These are phyloP conservation scores for Phallusia fumigata DNA, from an alignment of 23 tunicate genomes.

Conservation along the genomic window DNA sequence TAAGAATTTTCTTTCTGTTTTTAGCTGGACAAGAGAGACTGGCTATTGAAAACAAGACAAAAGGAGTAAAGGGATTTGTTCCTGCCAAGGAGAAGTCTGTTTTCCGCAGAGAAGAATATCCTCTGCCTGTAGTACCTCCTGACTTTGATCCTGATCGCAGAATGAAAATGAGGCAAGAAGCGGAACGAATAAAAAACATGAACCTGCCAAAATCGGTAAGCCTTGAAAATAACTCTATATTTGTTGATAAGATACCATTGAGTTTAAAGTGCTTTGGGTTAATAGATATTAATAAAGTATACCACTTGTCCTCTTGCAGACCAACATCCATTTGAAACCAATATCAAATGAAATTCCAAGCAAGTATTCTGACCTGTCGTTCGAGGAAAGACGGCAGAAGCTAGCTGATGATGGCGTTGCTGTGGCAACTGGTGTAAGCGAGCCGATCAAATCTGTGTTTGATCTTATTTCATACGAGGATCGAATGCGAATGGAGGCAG, in stretches of 20 bases:
- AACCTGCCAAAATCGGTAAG: constrained; percentile 23
- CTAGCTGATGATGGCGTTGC: constrained; percentile 23
- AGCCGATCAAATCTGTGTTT: constrained; percentile 69
- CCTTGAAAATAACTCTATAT: too few relatives aligned
- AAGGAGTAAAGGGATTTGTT: constrained; percentile 32
- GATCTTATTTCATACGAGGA: constrained; percentile 59
- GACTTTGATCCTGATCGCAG: constrained; percentile 67
- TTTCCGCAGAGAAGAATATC: constrained; percentile 37
- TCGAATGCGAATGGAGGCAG: constrained; percentile 41
- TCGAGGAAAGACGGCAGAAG: constrained; percentile 35
- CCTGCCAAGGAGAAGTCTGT: constrained; percentile 27
- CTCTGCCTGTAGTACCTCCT: constrained; percentile 66
- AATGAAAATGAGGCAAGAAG: constrained; percentile 29
- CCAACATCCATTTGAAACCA: background rate
- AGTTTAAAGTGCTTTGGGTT: too few relatives aligned
- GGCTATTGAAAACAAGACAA: constrained; percentile 25
- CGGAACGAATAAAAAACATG: constrained; percentile 33
- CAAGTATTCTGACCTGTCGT: constrained; percentile 10
- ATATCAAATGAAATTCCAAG: background rate
- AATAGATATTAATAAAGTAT: too few relatives aligned
- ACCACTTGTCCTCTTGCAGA: too few relatives aligned
- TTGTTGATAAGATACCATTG: too few relatives aligned
- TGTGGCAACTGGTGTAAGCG: background rate
- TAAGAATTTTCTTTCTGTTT: too few relatives aligned
- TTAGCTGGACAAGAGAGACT: constrained; percentile 8